Conservation (phyloP, 2,797 vertebrate species). For the Emys orbicularis region DNA sequence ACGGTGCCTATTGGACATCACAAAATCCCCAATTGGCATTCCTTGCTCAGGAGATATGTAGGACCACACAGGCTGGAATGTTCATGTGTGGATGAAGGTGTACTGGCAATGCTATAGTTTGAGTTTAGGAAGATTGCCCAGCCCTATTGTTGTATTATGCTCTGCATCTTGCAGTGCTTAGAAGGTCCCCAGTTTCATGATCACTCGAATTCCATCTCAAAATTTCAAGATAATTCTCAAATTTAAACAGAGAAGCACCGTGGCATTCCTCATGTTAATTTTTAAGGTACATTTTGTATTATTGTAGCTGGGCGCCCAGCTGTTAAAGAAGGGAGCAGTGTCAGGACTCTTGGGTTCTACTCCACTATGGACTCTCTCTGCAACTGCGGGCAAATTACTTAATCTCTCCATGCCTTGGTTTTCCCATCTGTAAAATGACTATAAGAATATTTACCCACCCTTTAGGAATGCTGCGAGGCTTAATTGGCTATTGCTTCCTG, state of each 20-base stretch:
- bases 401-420: not conserved
- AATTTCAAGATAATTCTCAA: not conserved
- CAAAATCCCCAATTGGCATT: fast-evolving
- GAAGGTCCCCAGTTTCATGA: not conserved
- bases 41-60: not conserved
- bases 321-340: not conserved
- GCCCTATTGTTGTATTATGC: not conserved
- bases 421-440: not conserved
- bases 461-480: not conserved
- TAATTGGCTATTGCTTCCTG: not conserved
- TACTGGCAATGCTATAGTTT: not conserved
- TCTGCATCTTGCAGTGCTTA: not conserved
- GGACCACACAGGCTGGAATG: not conserved
- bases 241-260: fast-evolving
- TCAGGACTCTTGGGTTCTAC: not conserved
- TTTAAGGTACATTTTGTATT: not conserved
- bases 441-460: not conserved
- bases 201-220: fast-evolving
- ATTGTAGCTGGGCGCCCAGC: fast-evolving
- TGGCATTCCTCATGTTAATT: not conserved
- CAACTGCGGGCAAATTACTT: not conserved
- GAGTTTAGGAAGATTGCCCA: not conserved
- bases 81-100: not conserved
- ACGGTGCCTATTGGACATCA: not conserved
- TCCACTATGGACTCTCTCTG: fast-evolving